Evolutionary conservation across 2,888 invertebrate species (phyloP).

Genomic region (Parnassius orleans): DNA sequence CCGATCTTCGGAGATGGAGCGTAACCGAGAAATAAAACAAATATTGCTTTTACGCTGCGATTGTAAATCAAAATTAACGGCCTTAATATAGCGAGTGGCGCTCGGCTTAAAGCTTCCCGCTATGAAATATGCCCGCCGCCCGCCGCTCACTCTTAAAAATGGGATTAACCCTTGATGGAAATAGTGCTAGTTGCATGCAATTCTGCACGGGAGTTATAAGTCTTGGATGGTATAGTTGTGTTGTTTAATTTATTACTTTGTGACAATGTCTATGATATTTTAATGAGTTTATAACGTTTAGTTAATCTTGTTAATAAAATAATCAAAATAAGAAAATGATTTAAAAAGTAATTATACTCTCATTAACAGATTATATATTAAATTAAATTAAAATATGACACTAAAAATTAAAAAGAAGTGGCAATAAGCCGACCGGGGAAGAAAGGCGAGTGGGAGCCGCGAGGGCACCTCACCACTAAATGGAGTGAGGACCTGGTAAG

Average conservation of each 20-base stretch:
- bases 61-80: constrained; percentile 82
- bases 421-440: no score
- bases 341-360: no score
- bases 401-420: no score
- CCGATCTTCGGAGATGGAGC: constrained; percentile 62
- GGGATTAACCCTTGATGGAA: constrained; percentile 78
- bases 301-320: no score
- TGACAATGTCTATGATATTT: constrained; percentile 24
- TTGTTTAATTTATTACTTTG: constrained; percentile 52
- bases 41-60: constrained; percentile 78
- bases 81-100: constrained; percentile 76
- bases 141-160: constrained; percentile 78
- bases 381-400: no score
- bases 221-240: constrained; percentile 25
- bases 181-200: constrained; percentile 73
- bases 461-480: no score
- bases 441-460: no score
- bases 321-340: no score
- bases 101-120: constrained; percentile 75
- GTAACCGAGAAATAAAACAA: constrained; percentile 76
- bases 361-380: no score
- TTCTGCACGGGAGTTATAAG: constrained; percentile 53
- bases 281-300: constrained; percentile 13
- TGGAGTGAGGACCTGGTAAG: no score
- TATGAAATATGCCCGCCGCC: constrained; percentile 77